Base-by-base conservation (phyloP, 2,797 vertebrate genomes). In the Pogoniulus pusillus region DNA sequence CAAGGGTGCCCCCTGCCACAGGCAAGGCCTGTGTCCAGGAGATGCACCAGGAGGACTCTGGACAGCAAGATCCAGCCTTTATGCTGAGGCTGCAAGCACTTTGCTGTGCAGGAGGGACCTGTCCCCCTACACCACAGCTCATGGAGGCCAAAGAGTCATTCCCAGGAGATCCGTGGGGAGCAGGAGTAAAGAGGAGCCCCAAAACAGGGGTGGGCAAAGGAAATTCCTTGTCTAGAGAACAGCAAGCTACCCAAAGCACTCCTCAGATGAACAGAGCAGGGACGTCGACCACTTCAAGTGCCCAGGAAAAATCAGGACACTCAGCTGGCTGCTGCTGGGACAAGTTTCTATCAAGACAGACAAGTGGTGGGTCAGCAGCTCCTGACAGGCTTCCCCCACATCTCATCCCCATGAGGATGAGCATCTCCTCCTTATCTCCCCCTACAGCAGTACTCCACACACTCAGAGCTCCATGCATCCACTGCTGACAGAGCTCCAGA, bases 41-140 rank as follows among this genome's bases (percentile, higher is more conserved):
- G 63, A 64, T 6, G 8, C 51, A 54, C 4, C 7, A 23, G 26
- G 53, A 83, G 34, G 27, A n/a, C 22, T 74, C 45, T 66, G 39
- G 53, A n/a, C n/a, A 80, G 41, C 10, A 55, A 26, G 8, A 22
- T 2, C 14, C 60, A 85, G 22, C 11, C 23, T 12, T 26, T 45
- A 12, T 2, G 4, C 35, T 6, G 27, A 22, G 32, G 30, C 32
- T 60, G 20, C 15, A 70, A 55, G 69, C 1, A 0, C 4, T 64
- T 16, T n/a, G 30, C 32, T 12, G 12, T 13, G 43, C 24, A 43
- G 34, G 7, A 66, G 20, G 4, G 7, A 41, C 11, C 15, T 16
- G 19, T 37, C 12, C 7, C 12, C 14, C 9, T 18, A 13, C 1
- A 0, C 11, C 37, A 30, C 54, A 63, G 2, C 17, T 66, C 30